These are phyloP conservation scores for Notodonta ziczac DNA, from an alignment of 2,888 invertebrate genomes.

Conservation along the genomic window DNA sequence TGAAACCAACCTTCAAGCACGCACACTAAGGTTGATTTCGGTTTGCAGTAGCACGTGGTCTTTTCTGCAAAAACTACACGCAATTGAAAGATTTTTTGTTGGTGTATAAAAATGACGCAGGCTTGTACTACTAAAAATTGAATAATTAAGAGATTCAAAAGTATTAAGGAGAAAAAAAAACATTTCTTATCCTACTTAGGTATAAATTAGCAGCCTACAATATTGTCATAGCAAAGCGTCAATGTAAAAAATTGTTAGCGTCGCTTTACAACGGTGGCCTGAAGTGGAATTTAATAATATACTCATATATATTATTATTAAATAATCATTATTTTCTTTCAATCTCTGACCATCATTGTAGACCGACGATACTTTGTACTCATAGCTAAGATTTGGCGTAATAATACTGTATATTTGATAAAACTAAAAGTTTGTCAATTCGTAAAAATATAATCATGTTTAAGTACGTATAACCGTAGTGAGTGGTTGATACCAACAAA, in stretches of 20 bases:
- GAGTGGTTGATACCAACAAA: neutral
- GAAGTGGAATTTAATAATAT: neutral
- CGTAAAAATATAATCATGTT: neutral
- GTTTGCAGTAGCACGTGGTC: too few relatives aligned
- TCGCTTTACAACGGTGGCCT: neutral
- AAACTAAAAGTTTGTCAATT: neutral
- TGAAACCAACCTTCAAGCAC: too few relatives aligned
- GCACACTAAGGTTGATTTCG: too few relatives aligned
- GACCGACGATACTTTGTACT: constrained; percentile 29
- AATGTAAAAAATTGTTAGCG: constrained; percentile 7
- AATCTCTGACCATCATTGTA: constrained; percentile 9
- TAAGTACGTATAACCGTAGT: neutral
- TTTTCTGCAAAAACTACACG: too few relatives aligned
- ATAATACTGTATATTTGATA: constrained; percentile 52
- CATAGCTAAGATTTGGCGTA: constrained; percentile 52
- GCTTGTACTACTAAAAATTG: constrained; percentile 24
- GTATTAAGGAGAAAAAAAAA: constrained; percentile 15
- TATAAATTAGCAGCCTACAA: constrained; percentile 52
- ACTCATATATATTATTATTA: neutral
- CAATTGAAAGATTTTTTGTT: neutral
- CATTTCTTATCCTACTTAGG: constrained; percentile 30
- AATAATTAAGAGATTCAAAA: constrained; percentile 12
- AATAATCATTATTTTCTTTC: neutral
- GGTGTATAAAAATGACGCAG: constrained; percentile 13
- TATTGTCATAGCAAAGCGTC: constrained; percentile 75